Evolutionary conservation across 2,797 vertebrate species (phyloP), one percentile per base, ranked within the genome.

Genomic region (Basileuterus tristriatus): DNA sequence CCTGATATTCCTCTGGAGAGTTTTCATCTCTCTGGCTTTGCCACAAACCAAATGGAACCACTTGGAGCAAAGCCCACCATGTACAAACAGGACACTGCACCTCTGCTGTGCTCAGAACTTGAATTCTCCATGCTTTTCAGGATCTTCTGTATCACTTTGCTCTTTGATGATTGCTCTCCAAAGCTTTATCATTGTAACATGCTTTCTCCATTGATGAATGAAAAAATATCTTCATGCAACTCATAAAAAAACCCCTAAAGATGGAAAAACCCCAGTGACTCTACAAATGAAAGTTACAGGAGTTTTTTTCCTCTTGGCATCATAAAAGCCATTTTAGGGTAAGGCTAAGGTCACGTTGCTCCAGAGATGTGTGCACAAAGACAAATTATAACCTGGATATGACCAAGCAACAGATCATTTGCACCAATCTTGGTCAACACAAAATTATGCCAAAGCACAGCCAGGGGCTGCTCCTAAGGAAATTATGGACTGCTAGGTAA

Each of bases 31-130:
- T 37, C 58, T 71, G 44, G 64, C 36, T 77, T 60, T 83, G 71
- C 47, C 44, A 3, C 36, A 62, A 55, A 60, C 47, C 37, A 49
- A 55, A 44, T 20, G 21, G 43, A 62, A 67, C 18, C 37, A 46
- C 43, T 62, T 6, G 8, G 49, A 62, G 65, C n/a, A 50, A 39
- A 49, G 21, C 47, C 21, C n/a, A 26, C 8, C 6, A 1, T 4
- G 32, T 11, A 46, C 29, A 37, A 53, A 65, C 5, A 77, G 20
- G 49, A 46, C 6, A 8, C 20, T 52, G 9, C 78, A 98, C 98
- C 98, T 98, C 60, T 98, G 96, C 83, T 98, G 98, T 32, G 98
- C 98, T 43, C 89, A 96, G 50, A 99, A 97, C 78, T 98, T 96
- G 30, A 98, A 81, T 30, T 89, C 87, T 90, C 19, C 39, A 34